Percentiles rank a stretch among this genome's conserved stretches.
phyloP scores from a whole-genome alignment of 1,140 invertebrate genomes.

The Zaprionus africanus region DNA sequence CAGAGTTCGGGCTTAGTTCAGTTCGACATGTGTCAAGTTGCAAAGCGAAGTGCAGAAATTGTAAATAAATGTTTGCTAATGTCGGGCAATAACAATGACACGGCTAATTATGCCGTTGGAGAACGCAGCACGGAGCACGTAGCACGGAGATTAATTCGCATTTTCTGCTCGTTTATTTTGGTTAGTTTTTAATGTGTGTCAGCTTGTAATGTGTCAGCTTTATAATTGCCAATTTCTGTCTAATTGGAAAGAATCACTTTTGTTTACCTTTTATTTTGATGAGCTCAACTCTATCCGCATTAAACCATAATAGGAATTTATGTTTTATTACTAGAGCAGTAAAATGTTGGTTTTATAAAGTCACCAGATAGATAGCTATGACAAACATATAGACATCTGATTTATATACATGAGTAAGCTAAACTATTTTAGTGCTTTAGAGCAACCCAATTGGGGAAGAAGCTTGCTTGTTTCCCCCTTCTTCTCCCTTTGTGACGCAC shows the following conservation, averaged over 20 bases:
- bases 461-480: neutral
- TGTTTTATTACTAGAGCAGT: neutral
- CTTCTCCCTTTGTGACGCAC: neutral
- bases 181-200: neutral
- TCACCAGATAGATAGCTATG: neutral
- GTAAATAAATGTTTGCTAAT: constrained; percentile 1
- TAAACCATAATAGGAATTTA: neutral
- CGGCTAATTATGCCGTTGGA: neutral
- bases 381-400: too few species aligned
- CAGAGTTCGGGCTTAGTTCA: neutral
- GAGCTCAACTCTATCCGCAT: neutral
- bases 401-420: neutral
- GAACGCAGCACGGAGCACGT: neutral
- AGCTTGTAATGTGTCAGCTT: neutral
- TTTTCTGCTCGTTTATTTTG: neutral
- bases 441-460: neutral
- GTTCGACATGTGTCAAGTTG: neutral
- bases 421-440: neutral
- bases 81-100: neutral
- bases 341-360: neutral
- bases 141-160: neutral
- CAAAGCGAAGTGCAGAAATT: neutral
- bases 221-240: neutral
- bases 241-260: neutral
- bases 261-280: neutral